Percentiles rank a stretch among this genome's conserved stretches.
Evolutionary conservation across 2,888 invertebrate genomes (phyloP).

Genomic region (Hipparchia semele): DNA sequence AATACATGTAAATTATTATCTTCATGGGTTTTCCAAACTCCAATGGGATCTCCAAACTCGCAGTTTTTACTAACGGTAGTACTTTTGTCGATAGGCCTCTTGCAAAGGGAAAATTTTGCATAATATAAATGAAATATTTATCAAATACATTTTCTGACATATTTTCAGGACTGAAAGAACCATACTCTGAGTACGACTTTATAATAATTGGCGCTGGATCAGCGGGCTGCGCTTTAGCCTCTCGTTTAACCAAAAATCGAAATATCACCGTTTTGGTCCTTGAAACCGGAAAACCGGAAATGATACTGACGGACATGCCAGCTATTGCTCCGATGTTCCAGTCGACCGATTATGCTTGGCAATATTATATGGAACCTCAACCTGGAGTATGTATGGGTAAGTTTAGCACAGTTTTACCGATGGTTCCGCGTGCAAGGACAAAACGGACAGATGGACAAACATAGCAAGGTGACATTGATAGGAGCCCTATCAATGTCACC

Average conservation of each 20-base stretch:
- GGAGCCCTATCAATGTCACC: too few species aligned
- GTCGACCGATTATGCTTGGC: conserved; percentile 73
- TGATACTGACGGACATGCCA: conserved; percentile 70
- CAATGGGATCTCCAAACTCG: too few species aligned
- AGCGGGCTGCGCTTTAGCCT: conserved; percentile 77
- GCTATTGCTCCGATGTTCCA: conserved; percentile 69
- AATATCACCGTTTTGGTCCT: conserved; percentile 74
- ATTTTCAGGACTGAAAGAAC: conserved; percentile 64
- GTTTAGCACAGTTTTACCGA: neutral
- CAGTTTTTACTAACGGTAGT: too few species aligned
- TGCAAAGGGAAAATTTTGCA: too few species aligned
- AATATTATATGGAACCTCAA: conserved; percentile 81
- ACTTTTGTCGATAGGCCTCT: too few species aligned
- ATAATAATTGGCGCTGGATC: conserved; percentile 83
- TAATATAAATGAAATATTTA: too few species aligned
- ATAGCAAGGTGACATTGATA: too few species aligned
- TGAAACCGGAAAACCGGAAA: conserved; percentile 77
- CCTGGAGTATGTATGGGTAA: conserved; percentile 77
- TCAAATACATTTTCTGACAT: neutral
- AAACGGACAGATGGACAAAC: too few species aligned
- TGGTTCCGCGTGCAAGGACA: too few species aligned
- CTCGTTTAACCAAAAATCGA: conserved; percentile 72
- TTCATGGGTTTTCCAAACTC: too few species aligned
- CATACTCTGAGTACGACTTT: conserved; percentile 71
- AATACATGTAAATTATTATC: too few species aligned